Conservation (phyloP, 2,797 vertebrate species). For the Merluccius polli region DNA sequence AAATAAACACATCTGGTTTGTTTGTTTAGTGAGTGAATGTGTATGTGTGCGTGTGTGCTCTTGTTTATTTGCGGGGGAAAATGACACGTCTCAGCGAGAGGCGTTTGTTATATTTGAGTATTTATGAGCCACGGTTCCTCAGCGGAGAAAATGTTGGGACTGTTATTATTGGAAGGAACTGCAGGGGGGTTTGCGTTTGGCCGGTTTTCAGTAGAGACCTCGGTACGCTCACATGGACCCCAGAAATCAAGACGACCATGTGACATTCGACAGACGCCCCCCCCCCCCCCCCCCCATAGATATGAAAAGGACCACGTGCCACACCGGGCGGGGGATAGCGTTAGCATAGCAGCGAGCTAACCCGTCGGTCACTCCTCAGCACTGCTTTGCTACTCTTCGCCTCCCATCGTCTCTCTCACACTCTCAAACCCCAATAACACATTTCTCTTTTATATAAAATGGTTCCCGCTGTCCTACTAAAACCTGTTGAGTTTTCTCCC, state of each 20-base stretch:
- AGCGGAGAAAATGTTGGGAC: constrained; percentile 63
- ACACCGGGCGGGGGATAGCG: not conserved
- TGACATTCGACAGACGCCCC: not conserved
- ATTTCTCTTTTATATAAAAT: not conserved
- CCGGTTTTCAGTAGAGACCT: no score
- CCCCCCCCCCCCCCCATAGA: no score
- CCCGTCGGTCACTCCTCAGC: not conserved
- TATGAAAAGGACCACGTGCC: not conserved
- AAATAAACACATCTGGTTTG: constrained; percentile 71
- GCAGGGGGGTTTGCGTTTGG: not conserved
- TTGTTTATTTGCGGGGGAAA: not conserved
- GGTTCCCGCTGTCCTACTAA: not conserved
- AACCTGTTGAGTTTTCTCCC: not conserved
- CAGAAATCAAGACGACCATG: not conserved
- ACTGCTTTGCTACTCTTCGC: not conserved
- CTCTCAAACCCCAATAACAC: not conserved
- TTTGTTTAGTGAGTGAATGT: constrained; percentile 44
- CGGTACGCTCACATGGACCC: not conserved
- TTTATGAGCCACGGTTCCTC: constrained; percentile 73
- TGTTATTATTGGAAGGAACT: constrained; percentile 14
- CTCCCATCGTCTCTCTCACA: not conserved
- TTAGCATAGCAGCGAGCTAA: not conserved
- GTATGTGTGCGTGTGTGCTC: not conserved
- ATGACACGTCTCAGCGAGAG: not conserved
- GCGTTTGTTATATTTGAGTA: constrained; percentile 50